Evolutionary conservation across 2,113 vertebrate species (phyloP), one percentile per base, ranked within the genome.

Genomic region (Tor tambroides): DNA sequence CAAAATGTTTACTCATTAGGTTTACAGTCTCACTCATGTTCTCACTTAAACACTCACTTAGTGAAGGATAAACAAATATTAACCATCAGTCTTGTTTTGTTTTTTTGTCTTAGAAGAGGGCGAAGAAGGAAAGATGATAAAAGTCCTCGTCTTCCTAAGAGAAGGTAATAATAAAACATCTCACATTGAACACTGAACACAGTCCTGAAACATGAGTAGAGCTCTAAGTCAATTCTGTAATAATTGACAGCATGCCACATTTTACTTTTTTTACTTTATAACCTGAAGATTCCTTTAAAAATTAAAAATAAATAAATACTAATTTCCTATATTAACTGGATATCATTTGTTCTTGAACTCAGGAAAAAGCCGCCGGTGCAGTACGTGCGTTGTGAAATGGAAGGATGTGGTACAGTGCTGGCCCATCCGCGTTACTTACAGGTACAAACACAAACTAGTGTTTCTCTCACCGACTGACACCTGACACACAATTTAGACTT

Each of bases 321-420:
- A n/a, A n/a, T n/a, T n/a, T 28, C 11, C 61, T 65, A 65, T 3
- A 9, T 72, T 26, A 35, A 19, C 30, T 43, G 46, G 32, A 41
- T 5, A 41, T 65, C 35, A 72, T 41, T 32, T 56, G 32, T 80
- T 80, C 7, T 80, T 43, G 28, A 76, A n/a, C 51, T 80, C 93
- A 99, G 98, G 91, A 99, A 99, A 96, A 99, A 99, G 93, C 98
- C 98, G 2, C 98, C 98, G 0, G 98, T 99, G 86, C 98, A 99
- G 87, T 99, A 99, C 2, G 98, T 99, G 11, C 98, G 98, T 88
- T 99, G 98, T 84, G 98, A 99, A 92, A 99, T 99, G 94, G 98
- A 99, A 88, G 98, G 98, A 83, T 99, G 98, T 28, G 98, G 98
- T 79, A 99, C 98, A 0, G 97, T 99, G 78, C 92, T 99, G 88